Conservation (phyloP, 1,140 invertebrate genomes). For the Hydropsyche tenuis region DNA sequence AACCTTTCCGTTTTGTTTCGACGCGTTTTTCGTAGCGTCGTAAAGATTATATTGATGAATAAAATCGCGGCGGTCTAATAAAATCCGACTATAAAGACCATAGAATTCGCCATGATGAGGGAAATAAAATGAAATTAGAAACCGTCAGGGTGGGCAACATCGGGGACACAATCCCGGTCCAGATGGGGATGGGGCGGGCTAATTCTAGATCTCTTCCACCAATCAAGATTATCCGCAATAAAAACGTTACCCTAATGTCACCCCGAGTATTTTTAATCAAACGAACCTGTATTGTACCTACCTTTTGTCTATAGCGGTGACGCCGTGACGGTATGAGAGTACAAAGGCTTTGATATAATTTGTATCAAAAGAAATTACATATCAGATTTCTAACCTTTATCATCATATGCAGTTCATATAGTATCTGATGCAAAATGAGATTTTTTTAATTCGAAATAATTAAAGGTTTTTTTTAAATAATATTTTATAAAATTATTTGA, state of each 20-base stretch:
- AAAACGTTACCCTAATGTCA: slow-evolving; percentile 45
- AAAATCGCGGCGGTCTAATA: slow-evolving; percentile 24
- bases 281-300: slow-evolving; percentile 38
- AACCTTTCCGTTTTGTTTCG: no score
- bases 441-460: no score
- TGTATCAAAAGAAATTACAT: no score
- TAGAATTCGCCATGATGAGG: slow-evolving; percentile 41
- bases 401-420: no score
- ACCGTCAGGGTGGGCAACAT: slow-evolving; percentile 23
- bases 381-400: no score
- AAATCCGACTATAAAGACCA: slow-evolving; percentile 30
- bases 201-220: slow-evolving; percentile 50
- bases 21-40: not conserved
- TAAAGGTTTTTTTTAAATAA: no score
- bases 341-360: no score
- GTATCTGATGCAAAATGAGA: no score
- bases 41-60: slow-evolving; percentile 27
- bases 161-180: not conserved
- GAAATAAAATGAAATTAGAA: slow-evolving; percentile 44
- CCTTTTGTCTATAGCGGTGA: no score
- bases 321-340: no score
- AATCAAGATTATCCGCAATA: slow-evolving; percentile 52
- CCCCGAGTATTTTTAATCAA: slow-evolving; percentile 50
- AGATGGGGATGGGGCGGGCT: slow-evolving; percentile 35
- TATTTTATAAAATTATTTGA: no score